Evolutionary conservation across 2,888 invertebrate genomes (phyloP).

Genomic region (Lycaena phlaeas): DNA sequence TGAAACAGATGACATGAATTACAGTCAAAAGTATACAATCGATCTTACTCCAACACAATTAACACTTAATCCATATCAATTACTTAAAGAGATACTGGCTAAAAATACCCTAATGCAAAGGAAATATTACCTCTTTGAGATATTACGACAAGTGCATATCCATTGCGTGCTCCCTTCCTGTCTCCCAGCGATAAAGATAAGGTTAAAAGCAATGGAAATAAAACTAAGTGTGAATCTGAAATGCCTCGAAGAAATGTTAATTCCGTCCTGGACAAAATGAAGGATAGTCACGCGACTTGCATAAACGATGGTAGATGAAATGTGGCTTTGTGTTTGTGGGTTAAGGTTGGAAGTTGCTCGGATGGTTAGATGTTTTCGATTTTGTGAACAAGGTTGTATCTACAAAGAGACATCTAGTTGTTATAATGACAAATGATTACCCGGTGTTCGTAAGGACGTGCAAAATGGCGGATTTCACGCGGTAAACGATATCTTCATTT

Average conservation of each 20-base stretch:
- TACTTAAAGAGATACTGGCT: constrained; percentile 43
- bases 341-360: constrained; percentile 12
- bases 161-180: constrained; percentile 23
- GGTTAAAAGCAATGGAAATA: constrained; percentile 28
- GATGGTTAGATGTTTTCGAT: constrained; percentile 9
- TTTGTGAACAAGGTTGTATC: constrained; percentile 30
- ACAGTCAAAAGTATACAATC: not conserved
- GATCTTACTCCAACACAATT: not conserved
- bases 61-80: constrained; percentile 41
- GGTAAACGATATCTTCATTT: constrained; percentile 19
- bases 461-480: constrained; percentile 19
- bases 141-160: constrained; percentile 7
- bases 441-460: constrained; percentile 18
- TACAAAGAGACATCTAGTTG: constrained; percentile 29
- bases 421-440: constrained; percentile 34
- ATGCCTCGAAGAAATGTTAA: constrained; percentile 31
- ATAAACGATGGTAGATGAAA: constrained; percentile 8
- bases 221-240: constrained; percentile 25
- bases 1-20: not conserved
- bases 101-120: constrained; percentile 33
- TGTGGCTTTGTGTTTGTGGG: constrained; percentile 8
- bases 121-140: constrained; percentile 21
- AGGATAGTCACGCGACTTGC: constrained; percentile 25
- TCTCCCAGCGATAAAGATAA: constrained; percentile 23
- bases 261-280: constrained; percentile 26